Base-by-base conservation (phyloP, 2,888 invertebrate species). In the Baronia brevicornis region DNA sequence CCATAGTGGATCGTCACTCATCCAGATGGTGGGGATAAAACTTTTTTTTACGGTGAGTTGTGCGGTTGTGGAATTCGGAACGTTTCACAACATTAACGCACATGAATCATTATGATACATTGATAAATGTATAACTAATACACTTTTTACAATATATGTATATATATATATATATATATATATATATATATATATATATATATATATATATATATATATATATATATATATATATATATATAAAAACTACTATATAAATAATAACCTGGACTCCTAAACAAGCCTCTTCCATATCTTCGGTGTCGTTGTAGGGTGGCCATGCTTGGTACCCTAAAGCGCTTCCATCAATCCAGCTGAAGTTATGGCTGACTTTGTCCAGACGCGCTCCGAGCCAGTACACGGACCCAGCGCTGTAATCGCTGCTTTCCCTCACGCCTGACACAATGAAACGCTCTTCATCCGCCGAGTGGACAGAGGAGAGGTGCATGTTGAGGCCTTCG, bases 371-470 rank as follows among this genome's bases (percentile, higher is more conserved):
- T 3, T 41, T 54, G 4, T 36, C 47, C 1, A 43, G 44, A 7
- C 57, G 60, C 2, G 88, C 90, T 0, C 92, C 92, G 9, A 92
- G 79, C 93, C 92, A 93, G 75, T 92, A 92, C 34, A 90, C 84
- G 2, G 89, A 84, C 40, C 89, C 90, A 38, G 91, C 90, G 57
- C 90, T 87, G 70, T 91, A 92, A 48, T 92, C 91, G 27, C 86
- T 84, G 54, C 89, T 88, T 58, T 89, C 88, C 21, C 91, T 80
- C 37, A 93, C 89, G 40, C 88, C 89, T 6, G 89, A 75, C 3
- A 89, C 88, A 9, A 93, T 82, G 62, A 92, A 92, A 31, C 87
- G 85, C 49, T 91, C 89, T 58, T 93, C 92, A 36, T 91, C 91
- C 0, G 86, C 60, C 3, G 90, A 88, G 33, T 89, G 82, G 13